phyloP scores from a whole-genome alignment of 1,140 invertebrate genomes.

The Aleiodes sp. region DNA sequence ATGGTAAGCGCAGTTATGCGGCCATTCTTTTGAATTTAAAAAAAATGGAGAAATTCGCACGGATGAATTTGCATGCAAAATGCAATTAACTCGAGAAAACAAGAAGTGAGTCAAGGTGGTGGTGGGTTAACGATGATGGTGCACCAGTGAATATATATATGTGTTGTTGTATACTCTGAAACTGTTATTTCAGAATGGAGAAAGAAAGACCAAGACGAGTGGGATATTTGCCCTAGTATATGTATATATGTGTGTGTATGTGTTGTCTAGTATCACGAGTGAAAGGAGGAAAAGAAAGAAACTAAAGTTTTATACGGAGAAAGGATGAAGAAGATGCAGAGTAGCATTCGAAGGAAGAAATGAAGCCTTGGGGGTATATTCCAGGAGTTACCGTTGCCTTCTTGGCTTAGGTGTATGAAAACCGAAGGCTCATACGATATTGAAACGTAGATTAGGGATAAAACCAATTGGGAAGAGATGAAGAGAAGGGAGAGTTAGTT shows the following conservation, averaged over 20 bases:
- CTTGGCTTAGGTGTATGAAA: too few species aligned
- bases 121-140: constrained; percentile 3
- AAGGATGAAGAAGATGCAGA: background rate
- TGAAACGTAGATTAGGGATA: constrained; percentile 15
- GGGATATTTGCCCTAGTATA: background rate
- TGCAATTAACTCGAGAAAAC: constrained; percentile 10
- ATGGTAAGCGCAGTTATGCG: constrained; percentile 27
- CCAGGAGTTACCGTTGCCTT: constrained; percentile 3
- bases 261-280: constrained; percentile 1
- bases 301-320: background rate
- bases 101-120: constrained; percentile 8
- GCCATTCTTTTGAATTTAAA: background rate
- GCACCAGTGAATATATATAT: background rate
- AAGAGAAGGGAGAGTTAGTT: background rate
- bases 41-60: constrained; percentile 2
- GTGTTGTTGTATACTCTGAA: constrained; percentile 3
- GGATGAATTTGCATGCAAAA: constrained; percentile 7
- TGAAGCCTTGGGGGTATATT: background rate
- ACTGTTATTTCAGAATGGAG: background rate
- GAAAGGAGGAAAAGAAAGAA: constrained; percentile 14
- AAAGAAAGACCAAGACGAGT: background rate
- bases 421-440: background rate
- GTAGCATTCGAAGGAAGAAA: background rate
- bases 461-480: background rate
- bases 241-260: too few species aligned